These are phyloP conservation scores for Hylomyscus alleni DNA, from an alignment of 2,797 vertebrate genomes.

Conservation along the genomic window DNA sequence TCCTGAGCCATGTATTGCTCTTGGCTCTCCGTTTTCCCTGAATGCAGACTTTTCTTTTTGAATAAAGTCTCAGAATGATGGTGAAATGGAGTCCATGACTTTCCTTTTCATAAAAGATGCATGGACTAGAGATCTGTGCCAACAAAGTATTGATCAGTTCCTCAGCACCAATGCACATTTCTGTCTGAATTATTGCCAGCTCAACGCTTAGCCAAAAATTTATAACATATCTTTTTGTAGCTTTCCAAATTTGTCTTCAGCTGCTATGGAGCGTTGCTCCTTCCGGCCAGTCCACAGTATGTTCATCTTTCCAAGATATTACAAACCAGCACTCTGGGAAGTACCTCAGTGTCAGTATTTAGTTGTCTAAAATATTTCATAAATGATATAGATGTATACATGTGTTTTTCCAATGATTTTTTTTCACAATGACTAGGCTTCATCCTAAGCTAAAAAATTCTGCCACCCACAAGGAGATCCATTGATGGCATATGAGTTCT, in stretches of 20 bases:
- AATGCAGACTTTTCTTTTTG: constrained; percentile 26
- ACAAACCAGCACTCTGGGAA: neutral
- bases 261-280: neutral
- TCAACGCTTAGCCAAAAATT: constrained; percentile 9
- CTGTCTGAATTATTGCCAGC: constrained; percentile 7
- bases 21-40: neutral
- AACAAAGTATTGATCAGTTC: neutral
- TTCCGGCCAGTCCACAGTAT: neutral
- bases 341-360: neutral
- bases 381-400: neutral
- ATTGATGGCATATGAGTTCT: neutral
- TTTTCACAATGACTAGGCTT: neutral
- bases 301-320: neutral
- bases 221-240: neutral
- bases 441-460: neutral
- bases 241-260: constrained; percentile 3
- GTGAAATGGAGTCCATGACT: neutral
- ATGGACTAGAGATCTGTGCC: neutral
- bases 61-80: neutral
- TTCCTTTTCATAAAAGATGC: neutral
- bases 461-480: neutral
- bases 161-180: neutral
- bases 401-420: neutral
- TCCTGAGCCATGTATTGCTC: neutral
- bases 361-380: constrained; percentile 1